Evolutionary conservation across 2,888 invertebrate genomes (phyloP).

Genomic region (Strigamia maritima): DNA sequence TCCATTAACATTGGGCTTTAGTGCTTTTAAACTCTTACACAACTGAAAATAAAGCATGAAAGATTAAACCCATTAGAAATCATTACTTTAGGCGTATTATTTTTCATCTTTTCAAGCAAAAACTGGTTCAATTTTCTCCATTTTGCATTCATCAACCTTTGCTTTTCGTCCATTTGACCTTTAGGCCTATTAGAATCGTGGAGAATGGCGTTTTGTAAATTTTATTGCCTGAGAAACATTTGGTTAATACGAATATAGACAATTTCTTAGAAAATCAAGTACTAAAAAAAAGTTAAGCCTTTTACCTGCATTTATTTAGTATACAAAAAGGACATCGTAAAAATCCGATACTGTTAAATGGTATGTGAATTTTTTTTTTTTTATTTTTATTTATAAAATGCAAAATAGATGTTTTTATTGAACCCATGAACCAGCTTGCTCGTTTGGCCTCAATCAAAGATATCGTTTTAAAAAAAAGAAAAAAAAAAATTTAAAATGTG

Average conservation of each 20-base stretch:
- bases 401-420: no score
- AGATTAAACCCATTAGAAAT: not conserved
- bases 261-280: not conserved
- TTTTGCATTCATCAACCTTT: no score
- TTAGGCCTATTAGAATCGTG: not conserved
- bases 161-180: not conserved
- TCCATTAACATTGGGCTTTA: not conserved
- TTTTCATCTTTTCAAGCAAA: no score
- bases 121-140: no score
- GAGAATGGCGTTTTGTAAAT: no score
- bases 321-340: not conserved
- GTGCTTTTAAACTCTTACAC: not conserved
- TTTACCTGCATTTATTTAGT: not conserved
- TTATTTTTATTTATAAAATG: no score
- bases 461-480: no score
- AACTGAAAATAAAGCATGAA: not conserved
- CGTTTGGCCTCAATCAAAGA: no score
- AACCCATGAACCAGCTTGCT: no score
- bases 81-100: no score
- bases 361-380: no score
- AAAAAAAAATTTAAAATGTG: no score
- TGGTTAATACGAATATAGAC: not conserved
- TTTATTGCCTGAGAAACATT: not conserved
- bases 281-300: not conserved
- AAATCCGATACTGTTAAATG: not conserved